Evolutionary conservation across 1,140 invertebrate genomes (phyloP).

Genomic region (Drosophila ohnishii): DNA sequence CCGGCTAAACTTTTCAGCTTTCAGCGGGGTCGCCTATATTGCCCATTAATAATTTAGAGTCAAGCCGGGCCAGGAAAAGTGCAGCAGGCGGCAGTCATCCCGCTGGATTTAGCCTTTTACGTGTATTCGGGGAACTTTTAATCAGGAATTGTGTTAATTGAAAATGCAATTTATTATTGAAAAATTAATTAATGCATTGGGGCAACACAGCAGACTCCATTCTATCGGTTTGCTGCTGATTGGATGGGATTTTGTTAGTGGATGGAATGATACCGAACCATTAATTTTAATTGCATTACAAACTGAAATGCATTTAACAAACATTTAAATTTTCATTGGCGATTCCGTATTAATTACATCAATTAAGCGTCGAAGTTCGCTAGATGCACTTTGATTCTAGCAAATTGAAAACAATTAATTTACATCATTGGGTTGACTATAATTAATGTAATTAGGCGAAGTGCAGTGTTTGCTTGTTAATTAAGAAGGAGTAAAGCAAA

Average conservation of each 20-base stretch:
- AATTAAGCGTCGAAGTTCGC: conserved; percentile 20
- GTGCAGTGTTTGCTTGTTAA: background rate
- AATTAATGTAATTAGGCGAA: conserved; percentile 1
- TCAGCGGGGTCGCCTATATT: conserved; percentile 33
- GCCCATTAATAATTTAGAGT: conserved; percentile 61
- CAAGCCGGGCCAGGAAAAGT: conserved; percentile 46
- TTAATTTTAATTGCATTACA: conserved; percentile 52
- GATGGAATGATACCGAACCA: conserved; percentile 14
- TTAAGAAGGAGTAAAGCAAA: background rate
- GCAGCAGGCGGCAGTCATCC: conserved; percentile 18
- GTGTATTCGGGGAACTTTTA: conserved; percentile 25
- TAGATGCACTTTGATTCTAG: conserved; percentile 15
- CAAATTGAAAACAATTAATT: conserved; percentile 7
- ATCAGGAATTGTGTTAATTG: conserved; percentile 52
- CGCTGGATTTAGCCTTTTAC: conserved; percentile 1
- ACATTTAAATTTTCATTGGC: conserved; percentile 44
- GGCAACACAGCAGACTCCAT: conserved; percentile 4
- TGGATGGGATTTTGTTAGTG: background rate
- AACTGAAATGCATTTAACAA: conserved; percentile 40
- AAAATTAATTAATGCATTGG: conserved; percentile 41
- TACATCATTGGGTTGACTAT: background rate
- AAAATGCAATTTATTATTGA: conserved; percentile 53
- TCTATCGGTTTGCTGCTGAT: conserved; percentile 8
- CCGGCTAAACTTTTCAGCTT: conserved; percentile 59
- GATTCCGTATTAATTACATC: conserved; percentile 49